Percentiles rank a stretch among this genome's conserved stretches.
These are phyloP conservation scores for Cyprinella venusta DNA, from an alignment of 2,797 vertebrate species.

Conservation along the genomic window DNA sequence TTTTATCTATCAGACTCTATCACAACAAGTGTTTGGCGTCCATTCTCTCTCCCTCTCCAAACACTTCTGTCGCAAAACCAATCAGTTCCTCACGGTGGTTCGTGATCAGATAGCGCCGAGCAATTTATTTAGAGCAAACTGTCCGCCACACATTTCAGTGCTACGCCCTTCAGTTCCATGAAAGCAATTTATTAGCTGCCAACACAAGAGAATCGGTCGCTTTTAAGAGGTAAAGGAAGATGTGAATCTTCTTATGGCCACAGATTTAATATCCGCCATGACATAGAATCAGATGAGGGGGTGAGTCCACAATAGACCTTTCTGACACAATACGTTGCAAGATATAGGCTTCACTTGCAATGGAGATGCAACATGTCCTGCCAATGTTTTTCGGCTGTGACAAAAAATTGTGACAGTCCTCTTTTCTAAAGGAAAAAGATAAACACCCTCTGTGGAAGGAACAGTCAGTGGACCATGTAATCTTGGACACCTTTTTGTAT, in stretches of 20 bases:
- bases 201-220: slow-evolving; percentile 2
- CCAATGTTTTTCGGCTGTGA: background rate
- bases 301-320: slow-evolving; percentile 35
- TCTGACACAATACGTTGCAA: slow-evolving; percentile 34
- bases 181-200: slow-evolving; percentile 59
- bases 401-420: background rate
- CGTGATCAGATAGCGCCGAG: slow-evolving; percentile 55
- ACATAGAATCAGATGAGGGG: slow-evolving; percentile 45
- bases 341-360: background rate
- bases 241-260: slow-evolving; percentile 24
- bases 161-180: slow-evolving; percentile 33
- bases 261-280: slow-evolving; percentile 58
- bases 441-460: background rate
- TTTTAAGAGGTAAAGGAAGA: slow-evolving; percentile 13
- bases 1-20: background rate
- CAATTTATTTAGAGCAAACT: slow-evolving; percentile 58
- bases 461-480: background rate
- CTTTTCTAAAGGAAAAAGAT: background rate
- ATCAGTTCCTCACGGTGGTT: slow-evolving; percentile 47
- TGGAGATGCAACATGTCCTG: background rate
- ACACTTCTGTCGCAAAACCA: slow-evolving; percentile 47
- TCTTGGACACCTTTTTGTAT: background rate
- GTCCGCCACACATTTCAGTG: slow-evolving; percentile 44
- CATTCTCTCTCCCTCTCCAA: slow-evolving; percentile 15
- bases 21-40: slow-evolving; percentile 3